Evolutionary conservation across 2,797 vertebrate genomes (phyloP), one percentile per base, ranked within the genome.

Genomic region (Pampus argenteus): DNA sequence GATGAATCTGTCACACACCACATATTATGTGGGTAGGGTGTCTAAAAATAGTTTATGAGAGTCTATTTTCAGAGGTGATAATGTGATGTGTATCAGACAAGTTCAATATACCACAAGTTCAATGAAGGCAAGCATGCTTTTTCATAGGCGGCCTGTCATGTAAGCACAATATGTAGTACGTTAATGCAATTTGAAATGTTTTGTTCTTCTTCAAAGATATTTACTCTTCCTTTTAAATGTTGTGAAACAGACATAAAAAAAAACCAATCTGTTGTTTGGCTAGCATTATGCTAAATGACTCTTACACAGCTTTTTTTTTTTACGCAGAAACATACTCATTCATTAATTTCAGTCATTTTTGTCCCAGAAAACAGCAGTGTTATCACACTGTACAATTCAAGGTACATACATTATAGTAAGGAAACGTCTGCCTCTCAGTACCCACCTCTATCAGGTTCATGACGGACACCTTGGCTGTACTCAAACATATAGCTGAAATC

Each of bases 401-500:
- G 78, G 22, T 38, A 26, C 23, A 62, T 5, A n/a, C 6, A 63
- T 34, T 18, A 47, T 17, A 62, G 17, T 44, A 55, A 42, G 70
- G 2, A 52, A 47, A 3, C n/a, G 4, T 23, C 5, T 34, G 14
- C 10, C 11, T 34, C n/a, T 48, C 3, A 34, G 29, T 44, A 87
- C 83, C 20, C 74, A 91, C 82, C 66, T 90, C 56, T 75, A 92
- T 96, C 91, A 79, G 75, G 79, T 68, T 77, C 78, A 63, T 61
- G 82, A 78, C 93, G 91, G 57, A 88, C 90, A 78, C 90, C 90
- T 88, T 92, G 94, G 88, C 92, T 93, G 90, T 94, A 96, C 88
- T 97, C 96, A 92, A 96, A 97, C 83, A 96, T 88, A 91, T 93
- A 95, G 83, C 94, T 95, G 89, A 97, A 97, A 75, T 96, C 96